A percentile compares a stretch with the other conserved stretches of the same genome.
These are phyloP conservation scores for Eurois occulta DNA, from an alignment of 2,888 invertebrate genomes.

Conservation along the genomic window DNA sequence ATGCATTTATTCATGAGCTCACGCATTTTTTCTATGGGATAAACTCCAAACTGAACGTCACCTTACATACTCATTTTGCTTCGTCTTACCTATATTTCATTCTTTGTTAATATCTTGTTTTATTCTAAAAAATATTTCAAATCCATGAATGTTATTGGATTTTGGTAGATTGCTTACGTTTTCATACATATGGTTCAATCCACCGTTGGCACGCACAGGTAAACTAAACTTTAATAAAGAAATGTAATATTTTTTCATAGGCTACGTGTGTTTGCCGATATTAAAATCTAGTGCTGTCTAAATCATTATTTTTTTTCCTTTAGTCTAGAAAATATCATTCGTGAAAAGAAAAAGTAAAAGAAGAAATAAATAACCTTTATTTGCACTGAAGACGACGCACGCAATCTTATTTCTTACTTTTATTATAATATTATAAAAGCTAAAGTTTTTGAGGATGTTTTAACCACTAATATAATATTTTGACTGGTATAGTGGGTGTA, in stretches of 20 bases:
- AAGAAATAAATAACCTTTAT: background rate
- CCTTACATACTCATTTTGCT: background rate
- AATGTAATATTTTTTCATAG: constrained; percentile 23
- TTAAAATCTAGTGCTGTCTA: constrained; percentile 17
- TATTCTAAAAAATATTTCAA: constrained; percentile 13
- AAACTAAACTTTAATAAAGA: constrained; percentile 32
- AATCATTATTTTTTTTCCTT: background rate
- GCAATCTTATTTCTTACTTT: no score
- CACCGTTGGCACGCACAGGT: constrained; percentile 6
- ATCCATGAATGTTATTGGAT: constrained; percentile 4
- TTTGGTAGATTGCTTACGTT: constrained; percentile 23
- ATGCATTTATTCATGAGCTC: background rate
- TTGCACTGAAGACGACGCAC: background rate
- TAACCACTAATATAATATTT: no score
- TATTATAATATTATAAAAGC: no score
- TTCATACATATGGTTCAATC: constrained; percentile 31
- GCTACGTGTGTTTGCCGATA: constrained; percentile 15
- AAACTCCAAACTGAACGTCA: background rate
- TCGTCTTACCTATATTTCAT: background rate
- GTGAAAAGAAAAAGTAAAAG: background rate
- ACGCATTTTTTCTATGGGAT: background rate
- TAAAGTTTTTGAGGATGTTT: no score
- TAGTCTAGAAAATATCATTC: background rate
- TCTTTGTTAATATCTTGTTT: background rate
- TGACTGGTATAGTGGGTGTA: no score